Evolutionary conservation across 2,797 vertebrate species (phyloP), one percentile per base, ranked within the genome.

Genomic region (Phataginus tricuspis): DNA sequence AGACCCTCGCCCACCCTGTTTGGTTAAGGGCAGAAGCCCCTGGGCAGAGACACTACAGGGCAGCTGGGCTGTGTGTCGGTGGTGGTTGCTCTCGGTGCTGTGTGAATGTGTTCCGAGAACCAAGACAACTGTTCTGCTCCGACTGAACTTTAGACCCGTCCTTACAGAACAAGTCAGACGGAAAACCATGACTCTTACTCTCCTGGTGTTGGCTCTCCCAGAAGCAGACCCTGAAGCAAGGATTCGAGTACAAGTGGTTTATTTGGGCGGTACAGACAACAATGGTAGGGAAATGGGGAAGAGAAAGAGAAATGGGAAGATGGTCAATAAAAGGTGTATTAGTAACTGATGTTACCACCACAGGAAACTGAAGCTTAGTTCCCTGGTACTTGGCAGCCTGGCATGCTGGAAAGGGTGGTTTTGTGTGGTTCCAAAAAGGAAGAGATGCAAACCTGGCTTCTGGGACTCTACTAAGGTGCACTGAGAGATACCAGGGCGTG

Each of bases 21-120:
- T 66, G 59, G 23, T 83, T 68, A 88, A 88, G 77, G n/a, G 61
- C 68, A 53, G 91, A 85, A 59, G 84, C 93, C 68, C 90, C 69
- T 34, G 29, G 31, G n/a, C 34, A 83, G 68, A 80, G 59, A 57
- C 75, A 59, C 61, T 49, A 72, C 5, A 23, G 27, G n/a, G 69
- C 31, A 53, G 55, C 21, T 80, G 5, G 7, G 0, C 16, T 83
- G n/a, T 77, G 92, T 19, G 42, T 49, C 79, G 51, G 16, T 34
- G 29, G 16, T 10, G 59, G 37, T 45, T 94, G 27, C 85, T 88
- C 86, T 49, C 37, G 14, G 42, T 53, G 13, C 29, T 74, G 23
- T 87, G 29, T 45, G 59, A 91, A 74, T 49, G 77, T 29, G 42
- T 93, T 39, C 59, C 57, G 55, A 68, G 82, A 75, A 88, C 27